Conservation (phyloP, 2,888 invertebrate species). For the Pandemis corylana region DNA sequence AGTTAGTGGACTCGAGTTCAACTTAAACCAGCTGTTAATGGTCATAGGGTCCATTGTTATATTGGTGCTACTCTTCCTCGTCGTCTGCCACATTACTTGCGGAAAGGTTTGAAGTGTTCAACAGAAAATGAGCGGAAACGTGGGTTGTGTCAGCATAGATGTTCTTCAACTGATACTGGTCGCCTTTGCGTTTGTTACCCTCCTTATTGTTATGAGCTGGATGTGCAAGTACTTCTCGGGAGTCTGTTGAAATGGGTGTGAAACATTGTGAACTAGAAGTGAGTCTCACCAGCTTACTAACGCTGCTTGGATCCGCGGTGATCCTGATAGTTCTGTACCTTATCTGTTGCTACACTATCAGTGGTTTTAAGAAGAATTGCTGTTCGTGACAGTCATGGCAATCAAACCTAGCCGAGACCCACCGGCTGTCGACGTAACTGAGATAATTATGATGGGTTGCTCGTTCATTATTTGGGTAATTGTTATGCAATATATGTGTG, state of each 20-base stretch:
- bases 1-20: constrained; percentile 57
- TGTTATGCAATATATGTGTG: constrained; percentile 56
- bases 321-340: constrained; percentile 50
- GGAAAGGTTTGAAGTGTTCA: constrained; percentile 47
- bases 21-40: constrained; percentile 70
- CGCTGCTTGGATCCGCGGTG: constrained; percentile 52
- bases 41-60: constrained; percentile 69
- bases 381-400: background rate
- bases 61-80: constrained; percentile 64
- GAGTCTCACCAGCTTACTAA: constrained; percentile 50
- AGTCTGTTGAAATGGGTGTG: constrained; percentile 42
- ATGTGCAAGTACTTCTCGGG: constrained; percentile 71
- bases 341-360: constrained; percentile 40
- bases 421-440: constrained; percentile 43
- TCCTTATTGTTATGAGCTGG: constrained; percentile 69
- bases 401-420: background rate
- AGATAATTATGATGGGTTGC: constrained; percentile 51
- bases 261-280: constrained; percentile 45
- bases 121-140: background rate
- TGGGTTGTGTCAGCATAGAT: constrained; percentile 58
- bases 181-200: constrained; percentile 66
- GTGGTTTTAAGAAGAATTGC: background rate
- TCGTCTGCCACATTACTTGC: constrained; percentile 70
- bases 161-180: constrained; percentile 63
- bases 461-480: constrained; percentile 61